phyloP scores from a whole-genome alignment of 2,888 invertebrate genomes.

The Heteromurus nitidus region DNA sequence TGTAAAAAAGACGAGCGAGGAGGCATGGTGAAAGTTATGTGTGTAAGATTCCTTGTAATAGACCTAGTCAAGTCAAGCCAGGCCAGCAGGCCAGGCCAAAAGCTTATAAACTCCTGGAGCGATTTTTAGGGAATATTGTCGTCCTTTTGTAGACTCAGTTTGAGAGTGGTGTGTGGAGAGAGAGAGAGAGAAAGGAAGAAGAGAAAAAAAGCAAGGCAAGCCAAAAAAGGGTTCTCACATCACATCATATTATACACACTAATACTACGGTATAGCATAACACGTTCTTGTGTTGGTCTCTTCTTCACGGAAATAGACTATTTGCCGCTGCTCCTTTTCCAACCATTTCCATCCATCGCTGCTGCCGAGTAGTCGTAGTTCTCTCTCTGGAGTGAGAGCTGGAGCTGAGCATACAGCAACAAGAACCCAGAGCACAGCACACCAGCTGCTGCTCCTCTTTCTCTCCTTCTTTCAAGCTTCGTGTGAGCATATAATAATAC shows the following conservation, averaged over 20 bases:
- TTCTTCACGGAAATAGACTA: conserved; percentile 56
- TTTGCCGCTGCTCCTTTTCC: conserved; percentile 49
- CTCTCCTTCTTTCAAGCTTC: conserved; percentile 26
- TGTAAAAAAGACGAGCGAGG: background rate
- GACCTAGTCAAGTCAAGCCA: conserved; percentile 62
- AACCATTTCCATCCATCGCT: conserved; percentile 21
- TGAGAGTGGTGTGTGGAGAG: background rate
- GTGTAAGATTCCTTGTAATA: conserved; percentile 7
- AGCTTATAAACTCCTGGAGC: conserved; percentile 65
- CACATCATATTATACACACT: conserved; percentile 59
- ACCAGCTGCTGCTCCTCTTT: conserved; percentile 46
- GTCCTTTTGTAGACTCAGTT: conserved; percentile 44
- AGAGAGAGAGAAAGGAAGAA: conserved; percentile 21
- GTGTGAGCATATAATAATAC: conserved; percentile 57
- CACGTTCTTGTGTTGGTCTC: conserved; percentile 56
- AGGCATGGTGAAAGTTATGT: background rate
- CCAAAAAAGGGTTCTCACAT: conserved; percentile 49
- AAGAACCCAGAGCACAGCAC: too few species aligned
- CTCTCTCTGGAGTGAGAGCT: conserved; percentile 5
- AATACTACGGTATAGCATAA: conserved; percentile 42
- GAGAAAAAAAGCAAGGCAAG: conserved; percentile 45
- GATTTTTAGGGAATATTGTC: conserved; percentile 60
- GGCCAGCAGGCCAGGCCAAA: conserved; percentile 65
- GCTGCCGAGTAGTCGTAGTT: background rate
- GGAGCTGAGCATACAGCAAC: conserved; percentile 7